These are phyloP conservation scores for Macrophya alboannulata DNA, from an alignment of 2,888 invertebrate species.

Conservation along the genomic window DNA sequence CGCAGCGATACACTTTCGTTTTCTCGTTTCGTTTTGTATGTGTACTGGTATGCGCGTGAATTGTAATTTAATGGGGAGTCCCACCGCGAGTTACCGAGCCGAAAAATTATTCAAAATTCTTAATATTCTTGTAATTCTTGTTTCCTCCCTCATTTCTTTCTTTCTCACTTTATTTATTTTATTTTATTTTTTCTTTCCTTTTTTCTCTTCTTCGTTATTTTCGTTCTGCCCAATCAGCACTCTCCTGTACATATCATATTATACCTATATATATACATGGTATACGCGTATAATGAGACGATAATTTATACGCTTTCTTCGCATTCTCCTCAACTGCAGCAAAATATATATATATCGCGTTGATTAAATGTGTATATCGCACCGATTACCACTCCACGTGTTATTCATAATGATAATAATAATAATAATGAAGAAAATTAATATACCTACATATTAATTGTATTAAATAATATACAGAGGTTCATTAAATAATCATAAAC, in stretches of 20 bases:
- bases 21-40: too few species aligned
- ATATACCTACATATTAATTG: not conserved
- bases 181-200: too few species aligned
- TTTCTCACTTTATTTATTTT: not conserved
- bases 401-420: not conserved
- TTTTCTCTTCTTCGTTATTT: not conserved
- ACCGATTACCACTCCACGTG: not conserved
- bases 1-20: too few species aligned
- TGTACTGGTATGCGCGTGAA: not conserved
- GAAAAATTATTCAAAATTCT: not conserved
- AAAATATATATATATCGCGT: not conserved
- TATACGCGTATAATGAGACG: not conserved
- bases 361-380: not conserved
- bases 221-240: not conserved
- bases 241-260: not conserved
- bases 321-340: not conserved
- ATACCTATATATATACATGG: too few species aligned
- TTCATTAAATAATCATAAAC: too few species aligned
- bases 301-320: not conserved
- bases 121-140: not conserved
- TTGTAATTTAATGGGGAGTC: not conserved
- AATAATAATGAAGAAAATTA: not conserved
- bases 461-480: too few species aligned
- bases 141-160: not conserved
- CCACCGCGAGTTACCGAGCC: too few species aligned